phyloP scores from a whole-genome alignment of 92 coral and sea anemone species.

The Nematostella vectensis region DNA sequence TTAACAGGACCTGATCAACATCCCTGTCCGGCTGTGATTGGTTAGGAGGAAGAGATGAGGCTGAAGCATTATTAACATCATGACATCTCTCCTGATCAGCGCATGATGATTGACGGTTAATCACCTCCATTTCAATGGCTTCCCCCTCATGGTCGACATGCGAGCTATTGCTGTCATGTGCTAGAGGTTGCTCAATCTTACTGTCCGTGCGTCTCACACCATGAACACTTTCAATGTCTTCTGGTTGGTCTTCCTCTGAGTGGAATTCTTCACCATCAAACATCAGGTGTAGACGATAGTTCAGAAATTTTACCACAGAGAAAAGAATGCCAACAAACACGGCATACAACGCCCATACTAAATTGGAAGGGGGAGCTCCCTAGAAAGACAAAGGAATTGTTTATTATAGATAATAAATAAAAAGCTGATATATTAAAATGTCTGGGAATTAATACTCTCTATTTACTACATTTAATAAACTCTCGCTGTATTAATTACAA shows the following conservation, averaged over 20 bases:
- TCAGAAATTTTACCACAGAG: conserved; percentile 65
- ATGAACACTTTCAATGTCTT: conserved; percentile 19
- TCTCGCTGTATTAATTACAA: no score
- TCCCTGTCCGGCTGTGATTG: conserved; percentile 29
- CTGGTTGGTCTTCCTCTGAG: conserved; percentile 55
- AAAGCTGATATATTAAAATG: no score
- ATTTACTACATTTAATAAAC: no score
- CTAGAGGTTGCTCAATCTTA: conserved; percentile 33
- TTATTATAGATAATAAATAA: neutral
- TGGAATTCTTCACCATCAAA: conserved; percentile 95
- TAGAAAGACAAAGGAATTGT: conserved; percentile 13
- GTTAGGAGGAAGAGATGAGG: conserved; percentile 45
- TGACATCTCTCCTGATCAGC: conserved; percentile 23
- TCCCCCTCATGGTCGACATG: conserved; percentile 55
- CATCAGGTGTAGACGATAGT: conserved; percentile 89
- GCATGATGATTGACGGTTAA: conserved; percentile 49
- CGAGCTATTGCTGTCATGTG: conserved; percentile 36
- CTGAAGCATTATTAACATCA: conserved; percentile 29
- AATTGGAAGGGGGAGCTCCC: conserved; percentile 83
- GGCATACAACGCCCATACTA: conserved; percentile 84
- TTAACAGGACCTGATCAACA: conserved; percentile 39
- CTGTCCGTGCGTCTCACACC: conserved; percentile 30
- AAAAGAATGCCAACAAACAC: conserved; percentile 71
- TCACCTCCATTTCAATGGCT: conserved; percentile 72
- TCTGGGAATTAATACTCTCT: no score